These are phyloP conservation scores for Vollenhovia emeryi DNA, from an alignment of 1,140 invertebrate genomes.

Conservation along the genomic window DNA sequence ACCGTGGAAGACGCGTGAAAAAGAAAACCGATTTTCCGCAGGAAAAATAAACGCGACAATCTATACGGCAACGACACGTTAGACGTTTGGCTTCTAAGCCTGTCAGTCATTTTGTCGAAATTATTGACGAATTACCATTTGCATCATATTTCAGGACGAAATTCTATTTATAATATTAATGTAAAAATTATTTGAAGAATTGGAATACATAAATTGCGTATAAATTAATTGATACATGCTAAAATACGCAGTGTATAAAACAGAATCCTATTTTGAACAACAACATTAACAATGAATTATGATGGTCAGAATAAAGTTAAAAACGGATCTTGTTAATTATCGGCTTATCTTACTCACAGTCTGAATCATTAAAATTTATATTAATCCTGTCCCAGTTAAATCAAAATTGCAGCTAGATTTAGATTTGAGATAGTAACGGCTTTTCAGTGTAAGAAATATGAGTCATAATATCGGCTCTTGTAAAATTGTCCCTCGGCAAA, in stretches of 20 bases:
- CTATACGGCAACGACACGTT: neutral
- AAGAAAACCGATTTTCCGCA: conserved; percentile 6
- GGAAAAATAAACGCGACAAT: neutral
- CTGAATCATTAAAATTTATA: neutral
- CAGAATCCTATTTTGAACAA: neutral
- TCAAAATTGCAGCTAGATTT: conserved; percentile 11
- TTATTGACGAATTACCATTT: neutral
- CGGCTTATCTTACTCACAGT: neutral
- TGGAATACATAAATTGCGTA: neutral
- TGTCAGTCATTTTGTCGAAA: neutral
- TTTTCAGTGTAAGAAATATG: conserved; percentile 14
- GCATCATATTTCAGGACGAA: neutral
- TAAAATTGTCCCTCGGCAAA: neutral
- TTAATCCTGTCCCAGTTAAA: neutral
- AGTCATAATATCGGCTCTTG: neutral
- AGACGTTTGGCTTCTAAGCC: neutral
- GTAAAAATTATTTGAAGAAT: neutral
- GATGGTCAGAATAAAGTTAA: too few species aligned
- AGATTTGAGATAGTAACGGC: conserved; percentile 5
- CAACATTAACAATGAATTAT: neutral
- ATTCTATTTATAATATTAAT: neutral
- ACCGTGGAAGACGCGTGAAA: neutral
- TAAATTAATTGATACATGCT: neutral
- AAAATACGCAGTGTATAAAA: neutral
- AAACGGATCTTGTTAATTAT: neutral